Conservation (phyloP, 2,797 vertebrate species). For the Antrozous pallidus region DNA sequence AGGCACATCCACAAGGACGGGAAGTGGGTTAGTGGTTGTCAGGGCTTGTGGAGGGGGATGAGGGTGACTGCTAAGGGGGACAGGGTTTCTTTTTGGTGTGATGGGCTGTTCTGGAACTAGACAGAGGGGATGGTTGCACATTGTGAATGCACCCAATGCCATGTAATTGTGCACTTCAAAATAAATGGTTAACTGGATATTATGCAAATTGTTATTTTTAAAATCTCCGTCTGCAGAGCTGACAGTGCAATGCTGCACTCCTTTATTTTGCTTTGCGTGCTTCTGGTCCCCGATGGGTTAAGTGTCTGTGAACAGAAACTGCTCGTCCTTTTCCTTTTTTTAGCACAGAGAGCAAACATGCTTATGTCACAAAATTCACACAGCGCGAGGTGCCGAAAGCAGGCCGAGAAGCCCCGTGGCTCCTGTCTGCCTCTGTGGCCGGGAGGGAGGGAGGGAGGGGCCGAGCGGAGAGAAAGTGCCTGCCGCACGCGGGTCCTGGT, state of each 20-base stretch:
- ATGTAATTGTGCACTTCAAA: not conserved
- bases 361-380: not conserved
- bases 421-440: not conserved
- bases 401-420: too few relatives aligned
- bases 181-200: not conserved
- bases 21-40: not conserved
- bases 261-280: not conserved
- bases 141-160: not conserved
- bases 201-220: not conserved
- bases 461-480: not conserved
- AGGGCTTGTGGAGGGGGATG: not conserved
- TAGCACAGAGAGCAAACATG: not conserved
- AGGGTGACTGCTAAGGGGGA: not conserved
- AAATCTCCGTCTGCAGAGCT: not conserved
- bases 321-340: not conserved
- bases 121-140: not conserved
- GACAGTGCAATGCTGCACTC: rapidly evolving
- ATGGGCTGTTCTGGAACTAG: not conserved
- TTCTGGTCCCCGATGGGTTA: not conserved
- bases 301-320: not conserved
- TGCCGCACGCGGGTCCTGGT: not conserved
- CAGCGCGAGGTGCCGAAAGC: not conserved
- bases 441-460: too few relatives aligned
- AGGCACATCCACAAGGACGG: not conserved
- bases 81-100: not conserved